These are phyloP conservation scores for Trididemnum miniatum DNA, from an alignment of 23 tunicate species.

Conservation along the genomic window DNA sequence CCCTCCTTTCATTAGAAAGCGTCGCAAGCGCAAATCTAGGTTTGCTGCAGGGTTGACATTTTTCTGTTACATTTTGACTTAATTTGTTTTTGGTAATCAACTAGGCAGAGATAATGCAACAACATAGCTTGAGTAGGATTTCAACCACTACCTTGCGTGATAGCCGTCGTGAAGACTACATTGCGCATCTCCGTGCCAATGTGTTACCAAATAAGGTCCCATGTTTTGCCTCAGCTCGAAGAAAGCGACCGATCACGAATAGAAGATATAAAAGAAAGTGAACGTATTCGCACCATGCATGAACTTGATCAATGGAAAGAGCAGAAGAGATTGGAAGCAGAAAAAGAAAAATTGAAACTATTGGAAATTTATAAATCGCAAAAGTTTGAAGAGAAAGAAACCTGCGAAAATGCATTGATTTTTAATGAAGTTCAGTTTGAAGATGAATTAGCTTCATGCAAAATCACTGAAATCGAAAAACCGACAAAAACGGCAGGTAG, in stretches of 20 bases:
- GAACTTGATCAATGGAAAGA: constrained; percentile 81
- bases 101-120: too few relatives aligned
- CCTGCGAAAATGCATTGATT: constrained; percentile 7
- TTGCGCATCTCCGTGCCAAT: too few relatives aligned
- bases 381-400: not conserved
- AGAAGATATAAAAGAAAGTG: constrained; percentile 62
- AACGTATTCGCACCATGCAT: constrained; percentile 37
- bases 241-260: constrained; percentile 53
- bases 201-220: too few relatives aligned
- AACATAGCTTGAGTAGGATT: too few relatives aligned
- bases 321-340: constrained; percentile 53
- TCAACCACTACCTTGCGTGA: too few relatives aligned
- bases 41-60: too few relatives aligned
- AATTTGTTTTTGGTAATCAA: too few relatives aligned
- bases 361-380: constrained; percentile 16
- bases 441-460: not conserved
- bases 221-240: too few relatives aligned
- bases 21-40: too few relatives aligned
- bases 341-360: constrained; percentile 30
- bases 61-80: too few relatives aligned
- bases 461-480: not conserved
- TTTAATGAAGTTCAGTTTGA: constrained; percentile 22
- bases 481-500: not conserved
- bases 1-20: too few relatives aligned
- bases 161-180: too few relatives aligned